Evolutionary conservation across 2,113 vertebrate species (phyloP).

Genomic region (Heterotis niloticus): DNA sequence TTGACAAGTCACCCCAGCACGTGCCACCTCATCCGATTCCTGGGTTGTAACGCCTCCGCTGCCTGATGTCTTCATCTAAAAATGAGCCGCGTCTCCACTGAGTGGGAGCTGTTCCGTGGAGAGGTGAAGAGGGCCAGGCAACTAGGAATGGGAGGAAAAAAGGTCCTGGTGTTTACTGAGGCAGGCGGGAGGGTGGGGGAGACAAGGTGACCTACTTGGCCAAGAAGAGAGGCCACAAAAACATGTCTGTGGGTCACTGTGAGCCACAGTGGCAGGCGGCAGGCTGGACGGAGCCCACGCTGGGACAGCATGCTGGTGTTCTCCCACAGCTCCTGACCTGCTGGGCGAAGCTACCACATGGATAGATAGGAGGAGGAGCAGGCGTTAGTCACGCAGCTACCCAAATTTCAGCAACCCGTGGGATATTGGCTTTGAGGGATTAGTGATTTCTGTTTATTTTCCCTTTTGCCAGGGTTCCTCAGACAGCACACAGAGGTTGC

Average conservation of each 20-base stretch:
- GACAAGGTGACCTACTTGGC: not conserved
- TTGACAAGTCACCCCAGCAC: not conserved
- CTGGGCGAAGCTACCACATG: not conserved
- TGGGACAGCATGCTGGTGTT: not conserved
- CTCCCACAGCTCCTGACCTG: not conserved
- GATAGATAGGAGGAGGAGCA: not conserved
- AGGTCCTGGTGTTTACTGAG: not conserved
- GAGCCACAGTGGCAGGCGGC: not conserved
- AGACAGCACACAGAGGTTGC: not conserved
- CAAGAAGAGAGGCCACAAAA: too few relatives aligned
- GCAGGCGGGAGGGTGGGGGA: not conserved
- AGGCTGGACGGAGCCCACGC: not conserved
- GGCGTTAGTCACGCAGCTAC: not conserved
- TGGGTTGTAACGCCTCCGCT: not conserved
- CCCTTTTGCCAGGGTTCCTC: not conserved
- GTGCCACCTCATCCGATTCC: constrained; percentile 23
- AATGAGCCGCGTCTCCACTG: constrained; percentile 15
- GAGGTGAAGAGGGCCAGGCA: not conserved
- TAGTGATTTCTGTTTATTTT: not conserved
- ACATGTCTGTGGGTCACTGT: not conserved
- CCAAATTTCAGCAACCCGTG: not conserved
- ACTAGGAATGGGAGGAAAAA: not conserved
- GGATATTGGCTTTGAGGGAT: not conserved
- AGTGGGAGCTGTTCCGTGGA: not conserved
- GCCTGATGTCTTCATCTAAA: constrained; percentile 10